Conservation (phyloP, 2,888 invertebrate species). For the Oscheius sp. region DNA sequence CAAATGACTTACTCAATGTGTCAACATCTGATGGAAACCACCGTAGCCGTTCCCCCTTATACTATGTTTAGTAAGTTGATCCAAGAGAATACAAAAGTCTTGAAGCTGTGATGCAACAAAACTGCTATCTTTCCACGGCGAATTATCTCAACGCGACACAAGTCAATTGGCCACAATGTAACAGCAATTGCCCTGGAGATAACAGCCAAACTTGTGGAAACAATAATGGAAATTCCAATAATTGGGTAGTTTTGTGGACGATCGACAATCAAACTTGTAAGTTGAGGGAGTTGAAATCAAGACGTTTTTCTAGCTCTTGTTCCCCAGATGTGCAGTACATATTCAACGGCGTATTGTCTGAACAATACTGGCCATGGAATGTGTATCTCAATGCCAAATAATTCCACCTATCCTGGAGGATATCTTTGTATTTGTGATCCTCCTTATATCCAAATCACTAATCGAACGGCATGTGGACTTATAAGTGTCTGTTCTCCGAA, state of each 20-base stretch:
- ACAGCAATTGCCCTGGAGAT: background rate
- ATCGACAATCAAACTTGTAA: background rate
- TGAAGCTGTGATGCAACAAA: background rate
- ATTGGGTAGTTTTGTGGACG: background rate
- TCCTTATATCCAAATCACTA: background rate
- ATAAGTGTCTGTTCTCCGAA: conserved; percentile 20
- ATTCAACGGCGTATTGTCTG: background rate
- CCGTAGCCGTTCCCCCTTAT: background rate
- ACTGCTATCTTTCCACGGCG: background rate
- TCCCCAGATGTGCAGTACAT: background rate
- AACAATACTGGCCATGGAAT: background rate
- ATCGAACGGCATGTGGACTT: no score
- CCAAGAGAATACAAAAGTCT: background rate
- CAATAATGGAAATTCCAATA: background rate
- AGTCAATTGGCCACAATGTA: background rate
- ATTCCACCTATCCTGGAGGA: background rate
- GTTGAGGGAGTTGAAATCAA: no score
- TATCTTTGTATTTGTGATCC: background rate
- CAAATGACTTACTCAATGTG: background rate
- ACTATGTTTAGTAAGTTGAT: conserved; percentile 1
- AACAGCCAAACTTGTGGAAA: background rate
- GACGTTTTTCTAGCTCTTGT: background rate
- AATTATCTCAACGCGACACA: background rate
- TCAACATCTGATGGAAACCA: background rate
- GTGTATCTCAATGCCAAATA: background rate